Base-by-base conservation (phyloP, 2,113 vertebrate species). In the Meleagris gallopavo region DNA sequence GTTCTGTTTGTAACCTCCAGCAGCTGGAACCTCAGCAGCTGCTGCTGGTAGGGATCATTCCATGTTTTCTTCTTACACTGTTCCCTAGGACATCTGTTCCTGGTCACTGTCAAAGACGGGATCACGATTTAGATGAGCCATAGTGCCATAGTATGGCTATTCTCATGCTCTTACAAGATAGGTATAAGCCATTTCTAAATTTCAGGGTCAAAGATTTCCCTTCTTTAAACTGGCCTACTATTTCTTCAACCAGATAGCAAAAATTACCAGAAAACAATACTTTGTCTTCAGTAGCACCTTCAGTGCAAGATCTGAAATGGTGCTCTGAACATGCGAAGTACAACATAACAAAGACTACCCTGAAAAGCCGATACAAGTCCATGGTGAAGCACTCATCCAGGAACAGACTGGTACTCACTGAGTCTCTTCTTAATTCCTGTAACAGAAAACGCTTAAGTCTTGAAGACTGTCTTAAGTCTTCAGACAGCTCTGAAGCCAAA, bases 31-130 rank as follows among this genome's bases (percentile, higher is more conserved):
- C 38, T 20, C 20, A 80, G 69, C 0, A 0, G 11, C 46, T 45
- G 41, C 41, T 75, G 36, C 27, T 13, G 13, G 13, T 38, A 6
- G 1, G 18, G 34, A 70, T 27, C 1, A 0, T 46, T 41, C 38
- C 17, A 8, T 62, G 19, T 55, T 75, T 70, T 65, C 50, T 58
- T 84, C 80, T 58, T 57, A n/a, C 32, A 30, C 32, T 65, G 9
- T 46, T 76, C 38, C 62, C 29, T 34, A 57, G 36, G 11, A 25
- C 74, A 69, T n/a, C 45, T 43, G 10, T 30, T 69, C 34, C 55
- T 32, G 46, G 36, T 30, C 34, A 25, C 34, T 52, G 16, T 10
- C 32, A 69, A 70, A 80, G 57, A 64, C 3, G 14, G 19, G 30
- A 62, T 55, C 48, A 55, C 30, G 27, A 17, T 36, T 36, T 65